Percentiles rank a stretch among this genome's conserved stretches.
These are phyloP conservation scores for Stenoptilia bipunctidactyla DNA, from an alignment of 2,888 invertebrate species.

Conservation along the genomic window DNA sequence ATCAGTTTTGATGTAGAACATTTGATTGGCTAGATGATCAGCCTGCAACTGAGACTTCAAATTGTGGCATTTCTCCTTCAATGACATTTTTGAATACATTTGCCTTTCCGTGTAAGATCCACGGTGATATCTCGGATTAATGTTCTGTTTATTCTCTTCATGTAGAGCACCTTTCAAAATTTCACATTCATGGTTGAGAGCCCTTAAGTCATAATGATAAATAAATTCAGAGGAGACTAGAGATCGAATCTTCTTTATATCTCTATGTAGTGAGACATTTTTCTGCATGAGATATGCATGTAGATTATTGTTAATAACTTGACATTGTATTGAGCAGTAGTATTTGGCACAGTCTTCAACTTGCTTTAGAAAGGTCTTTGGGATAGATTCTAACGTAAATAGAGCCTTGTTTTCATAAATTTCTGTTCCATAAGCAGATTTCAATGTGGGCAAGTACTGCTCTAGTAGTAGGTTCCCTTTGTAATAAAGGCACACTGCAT, in stretches of 20 bases:
- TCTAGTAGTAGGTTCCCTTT: slow-evolving; percentile 51
- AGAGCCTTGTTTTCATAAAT: slow-evolving; percentile 51
- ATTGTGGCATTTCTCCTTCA: slow-evolving; percentile 56
- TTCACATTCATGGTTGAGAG: slow-evolving; percentile 57
- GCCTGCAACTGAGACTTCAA: slow-evolving; percentile 46
- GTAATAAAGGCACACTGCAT: slow-evolving; percentile 80
- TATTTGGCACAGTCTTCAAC: slow-evolving; percentile 74
- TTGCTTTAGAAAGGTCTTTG: slow-evolving; percentile 74
- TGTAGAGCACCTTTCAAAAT: slow-evolving; percentile 54
- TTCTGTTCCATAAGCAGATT: slow-evolving; percentile 51
- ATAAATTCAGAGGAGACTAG: slow-evolving; percentile 72
- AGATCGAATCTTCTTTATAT: slow-evolving; percentile 54
- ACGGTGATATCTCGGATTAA: slow-evolving; percentile 53
- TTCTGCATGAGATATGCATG: slow-evolving; percentile 68
- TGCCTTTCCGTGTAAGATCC: slow-evolving; percentile 73
- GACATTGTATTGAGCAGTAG: slow-evolving; percentile 77
- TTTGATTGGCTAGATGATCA: slow-evolving; percentile 51
- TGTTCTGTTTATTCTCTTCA: slow-evolving; percentile 54
- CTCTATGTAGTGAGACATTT: slow-evolving; percentile 39
- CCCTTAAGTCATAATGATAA: slow-evolving; percentile 67
- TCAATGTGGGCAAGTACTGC: slow-evolving; percentile 51
- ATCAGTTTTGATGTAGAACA: slow-evolving; percentile 38
- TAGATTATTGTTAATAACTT: slow-evolving; percentile 77
- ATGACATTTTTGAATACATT: slow-evolving; percentile 49
- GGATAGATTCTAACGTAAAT: slow-evolving; percentile 72